Base-by-base conservation (phyloP, 2,888 invertebrate genomes). In the Apamea epomidion region DNA sequence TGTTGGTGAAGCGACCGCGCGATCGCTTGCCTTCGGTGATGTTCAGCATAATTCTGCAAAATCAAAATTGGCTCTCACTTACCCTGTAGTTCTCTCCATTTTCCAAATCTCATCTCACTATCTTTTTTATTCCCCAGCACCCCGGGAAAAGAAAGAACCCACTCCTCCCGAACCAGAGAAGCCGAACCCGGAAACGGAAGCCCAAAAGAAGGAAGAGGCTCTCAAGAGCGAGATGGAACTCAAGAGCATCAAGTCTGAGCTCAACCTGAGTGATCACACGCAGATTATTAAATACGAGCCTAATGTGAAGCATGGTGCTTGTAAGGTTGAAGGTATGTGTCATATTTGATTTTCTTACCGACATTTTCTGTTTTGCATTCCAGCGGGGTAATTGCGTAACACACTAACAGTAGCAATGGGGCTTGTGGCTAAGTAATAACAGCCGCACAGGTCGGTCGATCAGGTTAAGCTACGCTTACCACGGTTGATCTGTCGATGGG, bases 201-300 rank as follows among this genome's bases (percentile, higher is more conserved):
- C 94, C 0, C 91, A 92, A 86, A 94, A 94, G 91, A 93, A 93
- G 69, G 95, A 95, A 64, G 96, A 95, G 60, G 95, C 96, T 2
- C 89, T 95, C 29, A 95, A 96, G 89, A 95, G 93, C 6, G 95
- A 95, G 84, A 89, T 95, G 74, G 97, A 97, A 80, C 92, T 97
- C 8, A 95, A 96, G 88, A 97, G 93, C 84, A 97, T 97, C 75
- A 97, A 97, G 83, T 96, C 96, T 0, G 97, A 97, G 72, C 87
- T 97, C 25, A 97, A 97, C 80, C 87, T 97, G 60, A 96, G 97
- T 82, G 97, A 97, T 77, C 96, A 96, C 89, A 97, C 97, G 45
- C 96, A 97, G 91, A 97, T 97, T 8, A 97, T 97, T 64, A 97
- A 97, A 81, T 97, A 97, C 82, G 97, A 97, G 90, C 96, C 97